Conservation (phyloP, 2,113 vertebrate genomes). For the Morone chrysops region DNA sequence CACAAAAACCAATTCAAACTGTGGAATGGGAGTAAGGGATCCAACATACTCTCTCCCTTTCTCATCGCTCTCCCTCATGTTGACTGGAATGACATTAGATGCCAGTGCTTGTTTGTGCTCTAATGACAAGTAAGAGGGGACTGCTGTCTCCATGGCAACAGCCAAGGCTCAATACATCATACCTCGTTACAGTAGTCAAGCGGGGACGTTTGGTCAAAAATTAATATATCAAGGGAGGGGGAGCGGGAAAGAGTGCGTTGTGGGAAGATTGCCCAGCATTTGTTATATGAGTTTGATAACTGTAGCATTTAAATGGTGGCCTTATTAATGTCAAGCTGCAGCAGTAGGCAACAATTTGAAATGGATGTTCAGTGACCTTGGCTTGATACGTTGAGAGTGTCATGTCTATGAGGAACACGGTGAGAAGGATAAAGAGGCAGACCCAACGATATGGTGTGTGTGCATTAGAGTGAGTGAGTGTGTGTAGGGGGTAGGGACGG, state of each 20-base stretch:
- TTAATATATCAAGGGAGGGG: conserved; percentile 82
- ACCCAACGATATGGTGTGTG: conserved; percentile 36
- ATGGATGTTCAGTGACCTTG: conserved; percentile 81
- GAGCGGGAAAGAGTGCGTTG: conserved; percentile 58
- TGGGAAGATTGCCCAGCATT: conserved; percentile 75
- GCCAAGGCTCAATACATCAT: conserved; percentile 89
- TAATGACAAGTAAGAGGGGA: conserved; percentile 92
- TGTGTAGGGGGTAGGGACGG: conserved; percentile 35
- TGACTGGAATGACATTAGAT: conserved; percentile 90
- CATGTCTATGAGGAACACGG: conserved; percentile 48
- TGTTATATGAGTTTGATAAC: conserved; percentile 79
- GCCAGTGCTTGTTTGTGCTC: conserved; percentile 87
- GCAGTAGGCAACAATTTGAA: conserved; percentile 64
- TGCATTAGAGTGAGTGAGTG: conserved; percentile 30
- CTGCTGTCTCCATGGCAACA: conserved; percentile 91
- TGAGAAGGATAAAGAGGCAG: conserved; percentile 42
- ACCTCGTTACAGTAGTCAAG: conserved; percentile 90
- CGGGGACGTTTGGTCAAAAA: conserved; percentile 87
- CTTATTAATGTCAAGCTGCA: conserved; percentile 80
- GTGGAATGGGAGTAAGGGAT: conserved; percentile 57
- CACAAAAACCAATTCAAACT: conserved; percentile 56
- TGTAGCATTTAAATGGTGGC: conserved; percentile 78
- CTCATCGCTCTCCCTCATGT: conserved; percentile 81
- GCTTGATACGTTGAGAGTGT: conserved; percentile 67
- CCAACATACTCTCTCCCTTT: conserved; percentile 58